Conservation (phyloP, 1,140 invertebrate genomes). For the Trichoplusia ni region DNA sequence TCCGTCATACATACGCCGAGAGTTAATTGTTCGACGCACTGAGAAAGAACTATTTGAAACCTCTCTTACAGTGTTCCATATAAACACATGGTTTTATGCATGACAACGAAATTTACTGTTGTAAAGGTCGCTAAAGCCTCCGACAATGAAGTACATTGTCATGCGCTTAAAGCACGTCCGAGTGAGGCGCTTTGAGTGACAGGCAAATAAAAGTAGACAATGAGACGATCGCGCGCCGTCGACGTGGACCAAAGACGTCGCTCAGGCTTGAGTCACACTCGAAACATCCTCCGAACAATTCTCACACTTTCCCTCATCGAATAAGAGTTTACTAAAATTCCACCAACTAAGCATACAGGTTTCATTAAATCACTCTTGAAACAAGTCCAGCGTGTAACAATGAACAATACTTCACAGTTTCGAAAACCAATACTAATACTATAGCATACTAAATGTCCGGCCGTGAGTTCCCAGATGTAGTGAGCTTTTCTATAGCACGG, state of each 20-base stretch:
- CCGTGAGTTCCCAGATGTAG: conserved; percentile 63
- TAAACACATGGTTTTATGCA: conserved; percentile 69
- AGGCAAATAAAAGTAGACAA: conserved; percentile 74
- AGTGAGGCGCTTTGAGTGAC: conserved; percentile 65
- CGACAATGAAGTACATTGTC: conserved; percentile 70
- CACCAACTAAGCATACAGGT: not conserved
- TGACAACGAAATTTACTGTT: conserved; percentile 74
- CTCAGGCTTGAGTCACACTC: not conserved
- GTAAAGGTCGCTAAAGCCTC: conserved; percentile 62
- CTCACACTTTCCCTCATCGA: conserved; percentile 66
- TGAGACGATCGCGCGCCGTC: conserved; percentile 42
- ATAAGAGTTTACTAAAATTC: conserved; percentile 25
- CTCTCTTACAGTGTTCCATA: conserved; percentile 45
- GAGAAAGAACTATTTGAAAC: conserved; percentile 35
- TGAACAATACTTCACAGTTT: conserved; percentile 36
- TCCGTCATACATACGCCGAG: conserved; percentile 29
- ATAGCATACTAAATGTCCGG: conserved; percentile 50
- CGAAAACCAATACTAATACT: conserved; percentile 43
- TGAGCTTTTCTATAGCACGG: conserved; percentile 45
- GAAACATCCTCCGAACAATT: conserved; percentile 54
- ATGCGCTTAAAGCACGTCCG: conserved; percentile 56
- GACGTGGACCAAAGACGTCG: conserved; percentile 30
- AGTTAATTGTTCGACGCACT: conserved; percentile 47
- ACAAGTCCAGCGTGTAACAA: conserved; percentile 34
- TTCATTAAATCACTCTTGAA: conserved; percentile 19